Conservation (phyloP, 2,888 invertebrate genomes). For the Conomelus anceps region DNA sequence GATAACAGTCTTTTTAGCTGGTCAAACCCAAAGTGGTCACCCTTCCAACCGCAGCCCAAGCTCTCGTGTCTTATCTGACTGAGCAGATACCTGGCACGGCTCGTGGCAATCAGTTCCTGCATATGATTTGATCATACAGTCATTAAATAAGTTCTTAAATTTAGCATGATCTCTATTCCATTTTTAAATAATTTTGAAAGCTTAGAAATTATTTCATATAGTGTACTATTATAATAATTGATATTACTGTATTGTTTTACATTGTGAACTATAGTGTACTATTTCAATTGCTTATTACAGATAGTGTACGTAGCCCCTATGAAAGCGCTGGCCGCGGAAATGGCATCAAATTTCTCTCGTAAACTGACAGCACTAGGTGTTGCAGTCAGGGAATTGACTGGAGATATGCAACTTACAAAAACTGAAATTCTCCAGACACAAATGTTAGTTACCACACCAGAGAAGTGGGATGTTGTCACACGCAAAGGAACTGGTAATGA, state of each 20-base stretch:
- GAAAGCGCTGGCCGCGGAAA: constrained; percentile 98
- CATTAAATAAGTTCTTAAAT: too few species aligned
- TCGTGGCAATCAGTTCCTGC: too few species aligned
- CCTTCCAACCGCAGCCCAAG: too few species aligned
- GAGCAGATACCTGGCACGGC: too few species aligned
- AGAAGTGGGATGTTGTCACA: constrained; percentile 99
- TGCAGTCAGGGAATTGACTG: constrained; percentile 85
- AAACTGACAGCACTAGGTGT: constrained; percentile 70
- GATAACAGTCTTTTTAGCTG: too few species aligned
- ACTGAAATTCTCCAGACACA: constrained; percentile 91
- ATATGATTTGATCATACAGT: too few species aligned
- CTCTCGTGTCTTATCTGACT: too few species aligned
- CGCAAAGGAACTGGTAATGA: constrained; percentile 73
- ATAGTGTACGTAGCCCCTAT: constrained; percentile 99
- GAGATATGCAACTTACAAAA: constrained; percentile 96
- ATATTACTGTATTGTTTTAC: too few species aligned
- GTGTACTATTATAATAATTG: too few species aligned
- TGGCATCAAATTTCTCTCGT: constrained; percentile 89
- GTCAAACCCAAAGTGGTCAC: too few species aligned
- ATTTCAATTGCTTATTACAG: constrained; percentile 43
- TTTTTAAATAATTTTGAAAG: neutral
- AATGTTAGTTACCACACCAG: constrained; percentile 97
- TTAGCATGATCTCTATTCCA: too few species aligned
- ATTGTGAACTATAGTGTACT: too few species aligned
- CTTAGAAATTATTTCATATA: neutral